These are phyloP conservation scores for Melipona beecheii DNA, from an alignment of 2,888 invertebrate genomes.

Conservation along the genomic window DNA sequence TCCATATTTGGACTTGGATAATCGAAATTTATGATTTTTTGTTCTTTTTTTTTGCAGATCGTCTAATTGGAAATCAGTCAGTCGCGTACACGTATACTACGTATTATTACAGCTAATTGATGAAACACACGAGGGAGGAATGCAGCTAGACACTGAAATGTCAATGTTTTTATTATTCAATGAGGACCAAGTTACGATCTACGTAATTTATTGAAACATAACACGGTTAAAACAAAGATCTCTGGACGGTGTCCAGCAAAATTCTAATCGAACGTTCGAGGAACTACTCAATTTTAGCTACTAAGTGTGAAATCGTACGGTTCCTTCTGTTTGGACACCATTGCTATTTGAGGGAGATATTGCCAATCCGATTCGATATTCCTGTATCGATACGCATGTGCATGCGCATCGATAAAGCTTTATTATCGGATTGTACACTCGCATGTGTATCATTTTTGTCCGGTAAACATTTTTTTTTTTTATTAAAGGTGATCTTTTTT, in stretches of 20 bases:
- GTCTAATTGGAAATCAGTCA: conserved; percentile 55
- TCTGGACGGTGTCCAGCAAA: neutral
- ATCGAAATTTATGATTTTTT: conserved; percentile 59
- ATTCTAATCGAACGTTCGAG: neutral
- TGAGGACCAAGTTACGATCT: conserved; percentile 78
- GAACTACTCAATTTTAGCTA: neutral
- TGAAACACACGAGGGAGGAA: conserved; percentile 79
- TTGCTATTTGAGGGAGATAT: too few relatives aligned
- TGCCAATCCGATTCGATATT: neutral
- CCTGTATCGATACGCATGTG: too few relatives aligned
- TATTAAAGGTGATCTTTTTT: neutral
- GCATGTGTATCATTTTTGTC: neutral
- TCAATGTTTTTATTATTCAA: conserved; percentile 80
- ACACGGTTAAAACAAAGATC: conserved; percentile 58
- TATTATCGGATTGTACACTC: neutral
- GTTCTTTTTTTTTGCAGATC: conserved; percentile 71
- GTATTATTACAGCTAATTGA: conserved; percentile 77
- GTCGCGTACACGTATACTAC: conserved; percentile 78
- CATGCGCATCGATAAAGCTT: neutral
- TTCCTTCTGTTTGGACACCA: neutral
- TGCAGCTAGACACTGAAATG: conserved; percentile 80
- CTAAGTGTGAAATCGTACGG: too few relatives aligned
- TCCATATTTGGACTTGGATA: conserved; percentile 31
- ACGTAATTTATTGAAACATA: conserved; percentile 81
- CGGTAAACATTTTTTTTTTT: too few relatives aligned